Conservation (phyloP, 2,888 invertebrate genomes). For the Quadroppia sp. region DNA sequence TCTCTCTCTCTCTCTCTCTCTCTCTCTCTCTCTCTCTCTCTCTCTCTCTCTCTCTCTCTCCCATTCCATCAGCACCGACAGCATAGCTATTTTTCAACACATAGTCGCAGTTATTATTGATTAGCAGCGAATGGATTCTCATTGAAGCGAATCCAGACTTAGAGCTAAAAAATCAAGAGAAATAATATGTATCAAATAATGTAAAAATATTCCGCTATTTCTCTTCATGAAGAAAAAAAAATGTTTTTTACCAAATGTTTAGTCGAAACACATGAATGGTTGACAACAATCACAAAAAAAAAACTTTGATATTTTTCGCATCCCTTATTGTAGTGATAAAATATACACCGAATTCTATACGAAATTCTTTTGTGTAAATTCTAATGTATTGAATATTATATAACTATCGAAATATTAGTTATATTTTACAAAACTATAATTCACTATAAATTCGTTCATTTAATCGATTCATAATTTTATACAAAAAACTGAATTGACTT, state of each 20-base stretch:
- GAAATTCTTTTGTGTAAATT: neutral
- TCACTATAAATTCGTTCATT: too few species aligned
- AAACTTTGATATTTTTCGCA: neutral
- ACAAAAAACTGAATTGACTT: too few species aligned
- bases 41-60: too few species aligned
- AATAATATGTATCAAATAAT: neutral
- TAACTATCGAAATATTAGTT: too few species aligned
- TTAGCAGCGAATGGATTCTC: constrained; percentile 12
- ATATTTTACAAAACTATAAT: too few species aligned
- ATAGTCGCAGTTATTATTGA: constrained; percentile 11
- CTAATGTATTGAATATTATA: too few species aligned
- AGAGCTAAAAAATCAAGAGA: neutral
- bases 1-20: too few species aligned
- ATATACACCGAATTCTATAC: neutral
- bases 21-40: too few species aligned
- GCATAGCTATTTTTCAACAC: neutral
- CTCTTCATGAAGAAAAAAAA: too few species aligned
- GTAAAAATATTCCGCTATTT: neutral
- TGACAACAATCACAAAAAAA: neutral
- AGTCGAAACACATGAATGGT: neutral
- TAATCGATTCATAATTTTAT: too few species aligned
- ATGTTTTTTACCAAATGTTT: neutral
- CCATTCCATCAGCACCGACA: neutral
- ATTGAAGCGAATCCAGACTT: constrained; percentile 15
- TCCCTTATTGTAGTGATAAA: neutral